Conservation (phyloP, 2,888 invertebrate species). For the Ornithoptera alexandrae region DNA sequence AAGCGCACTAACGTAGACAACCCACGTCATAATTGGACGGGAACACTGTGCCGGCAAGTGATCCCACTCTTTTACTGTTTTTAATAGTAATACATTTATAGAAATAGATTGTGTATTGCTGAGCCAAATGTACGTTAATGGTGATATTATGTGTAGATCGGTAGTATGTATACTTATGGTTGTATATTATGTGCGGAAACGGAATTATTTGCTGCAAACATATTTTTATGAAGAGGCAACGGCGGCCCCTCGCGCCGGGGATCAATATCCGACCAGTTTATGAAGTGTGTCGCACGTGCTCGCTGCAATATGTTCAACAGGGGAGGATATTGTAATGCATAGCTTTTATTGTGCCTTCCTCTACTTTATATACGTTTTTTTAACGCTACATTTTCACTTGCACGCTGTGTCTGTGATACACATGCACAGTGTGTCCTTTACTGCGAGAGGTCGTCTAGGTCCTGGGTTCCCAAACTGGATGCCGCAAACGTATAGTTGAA, state of each 20-base stretch:
- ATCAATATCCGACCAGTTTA: conserved; percentile 71
- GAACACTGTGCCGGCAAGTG: too few relatives aligned
- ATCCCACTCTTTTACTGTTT: too few relatives aligned
- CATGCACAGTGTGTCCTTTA: too few relatives aligned
- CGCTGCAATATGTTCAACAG: conserved; percentile 70
- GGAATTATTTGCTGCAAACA: conserved; percentile 43
- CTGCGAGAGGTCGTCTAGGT: too few relatives aligned
- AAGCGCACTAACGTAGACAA: too few relatives aligned
- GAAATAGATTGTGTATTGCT: too few relatives aligned
- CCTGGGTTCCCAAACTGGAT: too few relatives aligned
- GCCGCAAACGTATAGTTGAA: too few relatives aligned
- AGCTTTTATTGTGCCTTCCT: conserved; percentile 24
- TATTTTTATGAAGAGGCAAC: conserved; percentile 68
- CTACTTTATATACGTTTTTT: conserved; percentile 25
- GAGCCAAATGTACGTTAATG: too few relatives aligned
- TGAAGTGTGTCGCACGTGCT: conserved; percentile 77
- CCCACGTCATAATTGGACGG: too few relatives aligned
- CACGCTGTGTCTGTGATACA: background rate
- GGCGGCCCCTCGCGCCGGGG: conserved; percentile 54
- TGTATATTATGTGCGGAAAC: conserved; percentile 18
- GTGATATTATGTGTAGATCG: background rate
- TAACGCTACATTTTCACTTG: background rate
- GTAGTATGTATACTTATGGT: background rate
- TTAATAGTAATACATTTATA: too few relatives aligned
- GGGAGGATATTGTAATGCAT: conserved; percentile 32